Evolutionary conservation across 2,113 vertebrate genomes (phyloP).

Genomic region (Balaeniceps rex): DNA sequence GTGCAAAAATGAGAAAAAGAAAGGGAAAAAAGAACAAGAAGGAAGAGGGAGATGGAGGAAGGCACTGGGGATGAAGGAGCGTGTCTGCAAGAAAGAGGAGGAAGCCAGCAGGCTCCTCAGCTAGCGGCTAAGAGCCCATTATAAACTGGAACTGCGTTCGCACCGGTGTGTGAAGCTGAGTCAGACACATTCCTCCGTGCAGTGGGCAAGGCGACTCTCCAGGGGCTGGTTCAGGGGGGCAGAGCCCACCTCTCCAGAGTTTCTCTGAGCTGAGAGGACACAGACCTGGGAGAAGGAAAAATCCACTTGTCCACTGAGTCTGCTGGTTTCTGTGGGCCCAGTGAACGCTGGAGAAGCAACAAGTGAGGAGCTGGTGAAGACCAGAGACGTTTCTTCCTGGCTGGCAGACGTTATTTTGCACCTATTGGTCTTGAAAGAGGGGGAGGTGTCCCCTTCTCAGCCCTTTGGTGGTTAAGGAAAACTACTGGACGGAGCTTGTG

Average conservation of each 20-base stretch:
- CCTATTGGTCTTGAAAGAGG: neutral
- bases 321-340: neutral
- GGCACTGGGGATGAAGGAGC: neutral
- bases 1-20: neutral
- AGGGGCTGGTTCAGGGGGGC: neutral
- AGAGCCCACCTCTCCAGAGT: neutral
- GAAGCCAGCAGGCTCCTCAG: neutral
- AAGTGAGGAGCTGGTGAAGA: neutral
- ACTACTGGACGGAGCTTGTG: neutral
- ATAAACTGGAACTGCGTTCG: neutral
- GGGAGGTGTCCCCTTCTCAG: neutral
- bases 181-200: neutral
- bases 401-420: neutral
- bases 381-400: neutral
- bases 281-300: neutral
- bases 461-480: neutral
- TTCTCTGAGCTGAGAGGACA: neutral
- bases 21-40: neutral
- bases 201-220: neutral
- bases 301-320: neutral
- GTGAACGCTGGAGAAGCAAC: neutral
- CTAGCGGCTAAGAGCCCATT: neutral
- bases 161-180: slow-evolving; percentile 19
- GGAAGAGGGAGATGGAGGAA: neutral
- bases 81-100: neutral